These are phyloP conservation scores for Albula glossodonta DNA, from an alignment of 2,113 vertebrate genomes.

Conservation along the genomic window DNA sequence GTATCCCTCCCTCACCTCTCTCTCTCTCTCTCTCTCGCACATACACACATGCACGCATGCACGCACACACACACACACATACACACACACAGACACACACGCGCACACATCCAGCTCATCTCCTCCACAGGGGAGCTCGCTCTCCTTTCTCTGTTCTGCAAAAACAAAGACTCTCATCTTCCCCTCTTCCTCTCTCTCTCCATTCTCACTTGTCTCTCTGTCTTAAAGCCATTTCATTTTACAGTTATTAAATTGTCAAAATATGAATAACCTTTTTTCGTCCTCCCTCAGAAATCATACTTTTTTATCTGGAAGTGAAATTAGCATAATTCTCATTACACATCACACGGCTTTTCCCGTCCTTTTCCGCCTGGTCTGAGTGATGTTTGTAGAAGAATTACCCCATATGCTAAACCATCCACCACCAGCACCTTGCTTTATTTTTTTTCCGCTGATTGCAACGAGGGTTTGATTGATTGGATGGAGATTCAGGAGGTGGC, in stretches of 20 bases:
- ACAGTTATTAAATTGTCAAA: constrained; percentile 9
- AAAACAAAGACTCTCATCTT: not conserved
- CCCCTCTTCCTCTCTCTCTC: not conserved
- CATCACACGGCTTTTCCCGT: not conserved
- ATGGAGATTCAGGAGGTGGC: not conserved
- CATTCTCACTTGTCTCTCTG: not conserved
- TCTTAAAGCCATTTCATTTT: constrained; percentile 9
- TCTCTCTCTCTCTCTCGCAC: not conserved
- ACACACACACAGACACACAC: not conserved
- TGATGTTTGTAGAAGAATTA: not conserved
- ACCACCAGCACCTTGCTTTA: not conserved
- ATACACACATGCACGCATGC: not conserved
- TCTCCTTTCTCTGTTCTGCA: not conserved
- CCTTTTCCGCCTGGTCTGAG: not conserved
- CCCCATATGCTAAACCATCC: not conserved
- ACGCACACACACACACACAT: too few species aligned
- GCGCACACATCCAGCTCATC: not conserved
- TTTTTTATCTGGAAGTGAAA: not conserved
- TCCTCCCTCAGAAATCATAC: constrained; percentile 1
- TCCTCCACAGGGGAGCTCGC: not conserved
- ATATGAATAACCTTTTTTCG: constrained; percentile 9
- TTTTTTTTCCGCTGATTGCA: not conserved
- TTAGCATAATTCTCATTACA: constrained; percentile 11
- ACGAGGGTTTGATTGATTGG: not conserved
- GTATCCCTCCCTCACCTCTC: not conserved